Percentiles rank a stretch among this genome's conserved stretches.
Conservation (phyloP, 2,888 invertebrate species). For the Calliopum simillimum region DNA sequence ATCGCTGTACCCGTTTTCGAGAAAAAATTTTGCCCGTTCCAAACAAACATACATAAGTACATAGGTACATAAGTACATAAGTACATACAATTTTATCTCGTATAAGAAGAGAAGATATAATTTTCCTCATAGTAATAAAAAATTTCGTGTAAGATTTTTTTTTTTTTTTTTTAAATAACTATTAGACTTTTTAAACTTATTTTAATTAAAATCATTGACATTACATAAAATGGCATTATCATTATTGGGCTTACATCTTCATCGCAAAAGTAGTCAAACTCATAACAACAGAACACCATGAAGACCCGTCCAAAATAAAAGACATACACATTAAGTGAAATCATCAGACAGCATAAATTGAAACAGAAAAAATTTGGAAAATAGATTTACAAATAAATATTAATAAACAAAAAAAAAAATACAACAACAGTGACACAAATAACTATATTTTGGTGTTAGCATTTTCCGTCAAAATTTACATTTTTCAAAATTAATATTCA, state of each 20-base stretch:
- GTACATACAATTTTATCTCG: no score
- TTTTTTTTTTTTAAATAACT: no score
- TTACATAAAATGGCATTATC: no score
- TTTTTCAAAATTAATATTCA: conserved; percentile 8
- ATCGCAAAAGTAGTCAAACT: conserved; percentile 37
- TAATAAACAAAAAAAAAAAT: conserved; percentile 25
- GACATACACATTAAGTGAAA: not conserved
- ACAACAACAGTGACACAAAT: conserved; percentile 47
- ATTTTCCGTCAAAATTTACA: conserved; percentile 32
- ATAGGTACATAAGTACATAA: no score
- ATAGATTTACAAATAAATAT: conserved; percentile 24
- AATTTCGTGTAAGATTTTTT: no score
- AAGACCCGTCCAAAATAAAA: conserved; percentile 60
- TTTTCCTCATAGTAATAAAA: no score
- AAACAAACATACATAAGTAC: no score
- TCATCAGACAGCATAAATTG: conserved; percentile 23
- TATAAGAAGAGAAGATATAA: no score
- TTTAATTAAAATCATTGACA: no score
- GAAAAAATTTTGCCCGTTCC: no score
- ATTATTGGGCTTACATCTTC: conserved; percentile 15
- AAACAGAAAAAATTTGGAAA: conserved; percentile 15
- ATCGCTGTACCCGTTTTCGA: no score
- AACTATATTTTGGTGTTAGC: not conserved
- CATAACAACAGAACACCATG: conserved; percentile 44
- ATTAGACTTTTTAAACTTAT: no score